Percentiles rank a stretch among this genome's conserved stretches.
Conservation (phyloP, 2,797 vertebrate species). For the Austrolebias charrua region DNA sequence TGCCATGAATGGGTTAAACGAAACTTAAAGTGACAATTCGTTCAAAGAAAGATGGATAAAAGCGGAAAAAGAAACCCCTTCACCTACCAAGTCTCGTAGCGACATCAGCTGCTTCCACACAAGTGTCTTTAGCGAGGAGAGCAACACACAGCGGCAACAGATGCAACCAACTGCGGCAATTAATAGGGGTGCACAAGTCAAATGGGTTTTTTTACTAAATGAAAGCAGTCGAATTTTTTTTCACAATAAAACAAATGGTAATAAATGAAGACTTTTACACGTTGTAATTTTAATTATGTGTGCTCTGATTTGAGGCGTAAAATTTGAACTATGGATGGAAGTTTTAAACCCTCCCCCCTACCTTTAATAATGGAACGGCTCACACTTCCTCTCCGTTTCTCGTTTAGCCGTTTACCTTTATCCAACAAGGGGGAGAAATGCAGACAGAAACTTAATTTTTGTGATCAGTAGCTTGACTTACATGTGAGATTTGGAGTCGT, state of each 20-base stretch:
- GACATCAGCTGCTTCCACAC: slow-evolving; percentile 44
- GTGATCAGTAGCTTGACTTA: neutral
- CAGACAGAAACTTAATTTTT: neutral
- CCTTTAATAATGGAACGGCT: slow-evolving; percentile 35
- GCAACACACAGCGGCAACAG: slow-evolving; percentile 75
- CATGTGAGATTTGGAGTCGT: fast-evolving
- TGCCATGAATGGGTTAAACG: fast-evolving
- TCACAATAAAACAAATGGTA: fast-evolving
- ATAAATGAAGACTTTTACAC: fast-evolving
- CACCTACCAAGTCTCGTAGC: slow-evolving; percentile 48
- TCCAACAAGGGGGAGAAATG: neutral
- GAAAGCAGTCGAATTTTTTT: fast-evolving
- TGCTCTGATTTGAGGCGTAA: fast-evolving
- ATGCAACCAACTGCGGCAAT: slow-evolving; percentile 55
- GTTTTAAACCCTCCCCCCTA: neutral
- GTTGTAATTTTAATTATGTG: fast-evolving
- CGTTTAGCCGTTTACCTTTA: slow-evolving; percentile 17
- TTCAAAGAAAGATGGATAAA: neutral
- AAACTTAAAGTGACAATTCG: neutral
- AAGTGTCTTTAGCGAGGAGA: slow-evolving; percentile 70
- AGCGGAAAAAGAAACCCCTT: slow-evolving; percentile 1
- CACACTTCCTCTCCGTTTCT: slow-evolving; percentile 38
- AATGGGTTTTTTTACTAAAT: neutral
- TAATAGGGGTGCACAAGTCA: slow-evolving; percentile 4
- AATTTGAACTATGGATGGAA: neutral